Conservation (phyloP, 2,888 invertebrate genomes). For the Tetrapedia diversipes region DNA sequence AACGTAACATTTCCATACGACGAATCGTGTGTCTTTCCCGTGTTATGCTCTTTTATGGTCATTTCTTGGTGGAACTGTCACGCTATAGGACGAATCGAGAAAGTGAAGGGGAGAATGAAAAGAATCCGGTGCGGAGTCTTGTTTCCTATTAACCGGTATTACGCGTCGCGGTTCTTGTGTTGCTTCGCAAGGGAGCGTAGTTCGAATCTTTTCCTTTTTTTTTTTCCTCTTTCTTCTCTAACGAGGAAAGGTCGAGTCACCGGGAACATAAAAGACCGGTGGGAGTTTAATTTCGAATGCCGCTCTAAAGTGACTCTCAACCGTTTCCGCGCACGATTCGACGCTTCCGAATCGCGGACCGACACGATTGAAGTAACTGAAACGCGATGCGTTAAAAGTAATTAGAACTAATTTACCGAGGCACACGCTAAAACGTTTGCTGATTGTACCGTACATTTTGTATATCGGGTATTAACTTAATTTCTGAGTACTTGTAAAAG, state of each 20-base stretch:
- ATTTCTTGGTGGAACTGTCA: not conserved
- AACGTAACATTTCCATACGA: too few relatives aligned
- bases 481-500: not conserved
- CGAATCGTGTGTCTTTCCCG: too few relatives aligned
- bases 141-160: conserved; percentile 6
- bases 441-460: not conserved
- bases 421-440: not conserved
- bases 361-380: not conserved
- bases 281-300: conserved; percentile 12
- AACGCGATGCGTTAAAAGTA: not conserved
- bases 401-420: conserved; percentile 12
- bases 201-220: not conserved
- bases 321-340: not conserved
- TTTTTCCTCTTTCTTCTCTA: not conserved
- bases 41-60: too few relatives aligned
- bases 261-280: not conserved
- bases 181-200: not conserved
- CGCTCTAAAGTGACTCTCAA: conserved; percentile 9
- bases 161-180: not conserved
- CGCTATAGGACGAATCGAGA: not conserved
- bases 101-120: conserved; percentile 13
- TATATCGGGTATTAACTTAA: not conserved
- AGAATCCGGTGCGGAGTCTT: not conserved
- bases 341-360: not conserved
- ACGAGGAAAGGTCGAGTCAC: not conserved